Evolutionary conservation across 2,888 invertebrate genomes (phyloP).

Genomic region (Drosophila meridionalis): DNA sequence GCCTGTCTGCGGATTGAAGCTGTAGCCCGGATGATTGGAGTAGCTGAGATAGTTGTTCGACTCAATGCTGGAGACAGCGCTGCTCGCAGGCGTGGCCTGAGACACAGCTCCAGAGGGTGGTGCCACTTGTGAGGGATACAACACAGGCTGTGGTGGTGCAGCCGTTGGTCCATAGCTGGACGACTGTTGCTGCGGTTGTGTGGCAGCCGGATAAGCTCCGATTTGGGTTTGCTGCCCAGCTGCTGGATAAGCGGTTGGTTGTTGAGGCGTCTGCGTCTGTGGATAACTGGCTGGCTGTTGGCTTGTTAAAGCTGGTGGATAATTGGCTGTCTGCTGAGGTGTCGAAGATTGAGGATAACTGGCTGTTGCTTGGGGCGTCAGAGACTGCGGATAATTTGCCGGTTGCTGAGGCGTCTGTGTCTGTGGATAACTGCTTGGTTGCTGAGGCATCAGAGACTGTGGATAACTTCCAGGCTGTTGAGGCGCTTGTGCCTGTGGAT

Average conservation of each 20-base stretch:
- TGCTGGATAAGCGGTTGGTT: slow-evolving; percentile 2
- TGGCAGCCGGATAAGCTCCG: not conserved
- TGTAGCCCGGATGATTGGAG: slow-evolving; percentile 87
- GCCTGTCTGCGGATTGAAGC: slow-evolving; percentile 87
- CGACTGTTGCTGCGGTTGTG: not conserved
- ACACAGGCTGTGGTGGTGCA: slow-evolving; percentile 34
- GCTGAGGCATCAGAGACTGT: no score
- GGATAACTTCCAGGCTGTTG: no score
- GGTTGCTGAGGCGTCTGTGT: no score
- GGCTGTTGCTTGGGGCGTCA: no score
- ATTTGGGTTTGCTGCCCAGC: not conserved
- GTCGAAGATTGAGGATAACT: slow-evolving; percentile 5
- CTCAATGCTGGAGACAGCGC: slow-evolving; percentile 3
- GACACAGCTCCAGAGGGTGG: slow-evolving; percentile 13
- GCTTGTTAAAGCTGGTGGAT: slow-evolving; percentile 5
- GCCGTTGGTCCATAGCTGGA: not conserved
- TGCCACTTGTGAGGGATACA: slow-evolving; percentile 41
- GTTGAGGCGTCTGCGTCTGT: slow-evolving; percentile 19
- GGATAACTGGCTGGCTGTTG: slow-evolving; percentile 24
- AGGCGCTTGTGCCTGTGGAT: no score
- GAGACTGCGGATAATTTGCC: no score
- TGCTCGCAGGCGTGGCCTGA: slow-evolving; percentile 4
- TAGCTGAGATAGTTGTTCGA: slow-evolving; percentile 50
- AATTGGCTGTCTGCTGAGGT: slow-evolving; percentile 18
- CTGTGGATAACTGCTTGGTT: no score